These are phyloP conservation scores for Burhinus oedicnemus DNA, from an alignment of 2,113 vertebrate species.

Conservation along the genomic window DNA sequence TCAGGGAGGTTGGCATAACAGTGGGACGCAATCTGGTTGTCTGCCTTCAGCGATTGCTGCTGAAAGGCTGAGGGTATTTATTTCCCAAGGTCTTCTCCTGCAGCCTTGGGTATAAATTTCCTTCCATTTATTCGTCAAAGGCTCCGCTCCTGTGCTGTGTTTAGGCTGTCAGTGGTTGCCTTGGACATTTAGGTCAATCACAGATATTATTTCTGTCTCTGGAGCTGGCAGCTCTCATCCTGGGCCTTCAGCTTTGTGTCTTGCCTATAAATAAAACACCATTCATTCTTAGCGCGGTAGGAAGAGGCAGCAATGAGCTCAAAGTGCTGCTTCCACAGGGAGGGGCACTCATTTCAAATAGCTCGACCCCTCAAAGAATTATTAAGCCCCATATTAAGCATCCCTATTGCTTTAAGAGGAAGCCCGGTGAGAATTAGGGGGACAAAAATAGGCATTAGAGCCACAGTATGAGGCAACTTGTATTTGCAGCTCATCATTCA, in stretches of 20 bases:
- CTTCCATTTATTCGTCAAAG: not conserved
- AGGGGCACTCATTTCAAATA: not conserved
- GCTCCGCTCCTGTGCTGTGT: not conserved
- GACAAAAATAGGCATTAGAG: not conserved
- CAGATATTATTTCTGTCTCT: slow-evolving; percentile 50
- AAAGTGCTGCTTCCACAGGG: not conserved
- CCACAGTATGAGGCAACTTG: not conserved
- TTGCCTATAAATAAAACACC: slow-evolving; percentile 30
- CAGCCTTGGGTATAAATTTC: slow-evolving; percentile 32
- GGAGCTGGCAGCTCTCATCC: slow-evolving; percentile 4
- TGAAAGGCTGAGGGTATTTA: not conserved
- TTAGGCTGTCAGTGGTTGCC: not conserved
- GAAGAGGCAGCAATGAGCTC: not conserved
- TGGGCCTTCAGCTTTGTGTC: slow-evolving; percentile 35
- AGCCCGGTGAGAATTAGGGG: not conserved
- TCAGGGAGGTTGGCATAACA: not conserved
- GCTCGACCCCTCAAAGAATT: not conserved
- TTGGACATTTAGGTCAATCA: slow-evolving; percentile 61
- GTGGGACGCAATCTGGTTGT: not conserved
- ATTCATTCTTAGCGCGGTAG: not conserved
- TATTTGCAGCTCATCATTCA: not conserved
- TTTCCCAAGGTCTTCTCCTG: slow-evolving; percentile 26
- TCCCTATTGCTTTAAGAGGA: not conserved
- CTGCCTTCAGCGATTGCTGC: not conserved
- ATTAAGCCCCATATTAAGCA: not conserved